Conservation (phyloP, 2,113 vertebrate species). For the Tragulus kanchil region DNA sequence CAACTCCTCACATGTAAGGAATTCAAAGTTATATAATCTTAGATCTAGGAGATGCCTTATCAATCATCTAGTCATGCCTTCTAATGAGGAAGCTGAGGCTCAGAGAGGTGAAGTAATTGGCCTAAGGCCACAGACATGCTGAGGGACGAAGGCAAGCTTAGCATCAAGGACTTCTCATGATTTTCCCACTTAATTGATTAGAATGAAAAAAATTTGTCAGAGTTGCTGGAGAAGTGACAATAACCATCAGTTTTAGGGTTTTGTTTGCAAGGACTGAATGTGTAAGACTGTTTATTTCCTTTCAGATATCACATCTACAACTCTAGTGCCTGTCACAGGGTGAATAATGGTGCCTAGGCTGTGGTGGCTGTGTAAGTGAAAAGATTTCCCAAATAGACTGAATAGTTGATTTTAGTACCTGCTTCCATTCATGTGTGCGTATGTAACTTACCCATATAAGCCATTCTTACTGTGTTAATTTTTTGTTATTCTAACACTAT, state of each 20-base stretch:
- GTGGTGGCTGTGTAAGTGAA: neutral
- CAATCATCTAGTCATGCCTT: neutral
- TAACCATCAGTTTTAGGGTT: constrained; percentile 45
- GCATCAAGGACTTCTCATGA: neutral
- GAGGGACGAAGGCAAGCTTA: neutral
- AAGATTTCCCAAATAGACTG: constrained; percentile 35
- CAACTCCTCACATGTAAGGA: neutral
- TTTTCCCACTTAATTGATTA: neutral
- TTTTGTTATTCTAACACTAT: neutral
- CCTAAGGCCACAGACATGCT: neutral
- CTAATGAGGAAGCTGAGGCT: neutral
- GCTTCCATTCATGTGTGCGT: neutral
- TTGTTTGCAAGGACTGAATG: constrained; percentile 43
- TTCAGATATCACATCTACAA: constrained; percentile 57
- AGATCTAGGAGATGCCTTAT: neutral
- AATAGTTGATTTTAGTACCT: neutral
- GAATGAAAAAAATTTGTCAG: constrained; percentile 1
- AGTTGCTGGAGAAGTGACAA: constrained; percentile 50
- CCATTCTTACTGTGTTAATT: neutral
- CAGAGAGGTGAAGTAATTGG: neutral
- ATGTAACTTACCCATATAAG: neutral
- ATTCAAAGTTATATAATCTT: neutral
- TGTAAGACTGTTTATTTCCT: constrained; percentile 59
- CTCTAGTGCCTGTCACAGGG: neutral
- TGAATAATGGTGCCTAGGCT: neutral